phyloP scores from a whole-genome alignment of 2,888 invertebrate genomes.

The Phortica okadai region DNA sequence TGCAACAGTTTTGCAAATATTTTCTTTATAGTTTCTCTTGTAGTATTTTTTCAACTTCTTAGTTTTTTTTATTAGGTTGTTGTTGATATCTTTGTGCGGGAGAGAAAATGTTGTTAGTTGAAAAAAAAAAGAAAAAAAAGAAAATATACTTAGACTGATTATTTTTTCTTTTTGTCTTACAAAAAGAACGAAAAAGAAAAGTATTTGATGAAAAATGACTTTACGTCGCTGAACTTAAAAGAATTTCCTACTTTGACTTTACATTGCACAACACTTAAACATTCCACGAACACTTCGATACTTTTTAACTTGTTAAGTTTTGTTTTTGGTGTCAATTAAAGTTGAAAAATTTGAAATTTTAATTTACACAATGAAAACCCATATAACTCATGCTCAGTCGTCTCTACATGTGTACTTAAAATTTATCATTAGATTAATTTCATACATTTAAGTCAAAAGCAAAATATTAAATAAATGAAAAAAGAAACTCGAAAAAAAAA shows the following conservation, averaged over 20 bases:
- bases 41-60: background rate
- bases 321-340: constrained; percentile 21
- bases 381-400: constrained; percentile 51
- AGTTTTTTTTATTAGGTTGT: constrained; percentile 34
- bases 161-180: constrained; percentile 70
- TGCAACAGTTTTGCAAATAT: background rate
- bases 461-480: constrained; percentile 25
- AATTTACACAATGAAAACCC: background rate
- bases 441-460: constrained; percentile 58
- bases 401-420: constrained; percentile 51
- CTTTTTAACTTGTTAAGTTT: background rate
- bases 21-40: background rate
- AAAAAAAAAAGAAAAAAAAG: background rate
- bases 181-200: constrained; percentile 41
- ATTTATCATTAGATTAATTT: constrained; percentile 68
- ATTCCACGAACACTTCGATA: background rate
- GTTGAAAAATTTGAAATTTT: constrained; percentile 1
- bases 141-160: constrained; percentile 65
- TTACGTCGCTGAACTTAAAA: background rate
- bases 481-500: constrained; percentile 19
- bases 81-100: constrained; percentile 25
- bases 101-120: background rate
- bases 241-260: constrained; percentile 6
- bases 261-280: constrained; percentile 23
- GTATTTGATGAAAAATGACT: background rate